These are phyloP conservation scores for Margarornis squamiger DNA, from an alignment of 2,797 vertebrate species.

Conservation along the genomic window DNA sequence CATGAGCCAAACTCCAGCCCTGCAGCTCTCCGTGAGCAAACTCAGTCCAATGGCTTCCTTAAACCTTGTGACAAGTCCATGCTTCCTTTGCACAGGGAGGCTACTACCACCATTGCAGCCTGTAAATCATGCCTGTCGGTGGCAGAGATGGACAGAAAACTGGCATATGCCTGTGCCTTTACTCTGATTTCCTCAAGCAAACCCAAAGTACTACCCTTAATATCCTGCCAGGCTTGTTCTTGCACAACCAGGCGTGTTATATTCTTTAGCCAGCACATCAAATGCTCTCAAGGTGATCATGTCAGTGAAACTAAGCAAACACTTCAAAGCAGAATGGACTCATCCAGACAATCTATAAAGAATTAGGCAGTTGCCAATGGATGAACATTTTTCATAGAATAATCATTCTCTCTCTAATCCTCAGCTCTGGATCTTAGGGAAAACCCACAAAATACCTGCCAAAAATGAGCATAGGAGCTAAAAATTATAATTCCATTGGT, in stretches of 20 bases:
- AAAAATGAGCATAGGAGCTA: not conserved
- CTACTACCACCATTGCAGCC: accelerated
- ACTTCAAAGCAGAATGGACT: slow-evolving; percentile 33
- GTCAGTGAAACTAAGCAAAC: slow-evolving; percentile 27
- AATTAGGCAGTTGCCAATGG: not conserved
- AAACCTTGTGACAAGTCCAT: not conserved
- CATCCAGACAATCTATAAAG: slow-evolving; percentile 13
- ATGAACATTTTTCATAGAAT: slow-evolving; percentile 17
- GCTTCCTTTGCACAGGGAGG: not conserved
- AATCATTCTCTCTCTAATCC: slow-evolving; percentile 1
- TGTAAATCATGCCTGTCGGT: accelerated
- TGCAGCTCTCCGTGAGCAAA: not conserved
- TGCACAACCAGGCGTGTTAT: not conserved
- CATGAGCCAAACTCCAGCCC: not conserved
- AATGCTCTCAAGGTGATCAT: not conserved
- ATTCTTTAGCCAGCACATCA: not conserved
- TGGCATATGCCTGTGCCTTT: accelerated
- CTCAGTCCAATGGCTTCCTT: not conserved
- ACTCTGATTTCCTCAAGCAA: not conserved
- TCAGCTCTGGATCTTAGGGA: not conserved
- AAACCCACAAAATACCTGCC: not conserved
- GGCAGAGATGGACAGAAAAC: not conserved
- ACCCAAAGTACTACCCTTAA: not conserved
- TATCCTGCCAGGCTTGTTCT: not conserved
- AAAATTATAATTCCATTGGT: not conserved